Percentiles rank a stretch among this genome's conserved stretches.
These are phyloP conservation scores for Acleris sparsana DNA, from an alignment of 2,888 invertebrate genomes.

Conservation along the genomic window DNA sequence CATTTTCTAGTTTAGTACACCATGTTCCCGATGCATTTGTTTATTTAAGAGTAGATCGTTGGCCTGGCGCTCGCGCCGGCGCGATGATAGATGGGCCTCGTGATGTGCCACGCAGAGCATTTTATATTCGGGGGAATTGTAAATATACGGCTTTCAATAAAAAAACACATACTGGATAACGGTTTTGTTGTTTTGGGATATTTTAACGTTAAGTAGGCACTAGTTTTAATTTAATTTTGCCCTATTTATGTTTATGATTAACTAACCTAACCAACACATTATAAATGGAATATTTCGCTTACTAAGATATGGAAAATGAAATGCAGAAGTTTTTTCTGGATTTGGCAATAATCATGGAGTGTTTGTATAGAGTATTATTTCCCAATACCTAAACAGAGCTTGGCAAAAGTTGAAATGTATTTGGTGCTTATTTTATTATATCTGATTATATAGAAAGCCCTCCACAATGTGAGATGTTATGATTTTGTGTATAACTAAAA, in stretches of 20 bases:
- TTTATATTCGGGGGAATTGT: conserved; percentile 60
- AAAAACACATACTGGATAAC: conserved; percentile 35
- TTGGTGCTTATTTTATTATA: conserved; percentile 78
- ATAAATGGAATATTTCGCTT: conserved; percentile 52
- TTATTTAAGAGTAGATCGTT: conserved; percentile 52
- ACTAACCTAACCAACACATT: conserved; percentile 62
- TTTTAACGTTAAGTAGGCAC: conserved; percentile 58
- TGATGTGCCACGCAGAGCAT: conserved; percentile 47
- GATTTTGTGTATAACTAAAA: conserved; percentile 78
- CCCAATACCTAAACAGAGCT: conserved; percentile 71
- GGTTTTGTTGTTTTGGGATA: conserved; percentile 47
- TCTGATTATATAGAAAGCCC: conserved; percentile 80
- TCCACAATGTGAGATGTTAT: conserved; percentile 79
- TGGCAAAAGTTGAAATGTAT: conserved; percentile 70
- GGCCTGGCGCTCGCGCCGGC: conserved; percentile 51
- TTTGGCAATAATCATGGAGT: conserved; percentile 42
- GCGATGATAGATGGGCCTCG: conserved; percentile 42
- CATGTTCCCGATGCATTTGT: conserved; percentile 55
- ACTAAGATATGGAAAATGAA: conserved; percentile 48
- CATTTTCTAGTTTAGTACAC: conserved; percentile 45
- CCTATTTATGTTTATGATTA: conserved; percentile 69
- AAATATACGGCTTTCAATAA: conserved; percentile 47
- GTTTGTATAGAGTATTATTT: conserved; percentile 48
- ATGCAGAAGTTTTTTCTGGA: conserved; percentile 36
- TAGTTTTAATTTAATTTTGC: conserved; percentile 60